phyloP scores from a whole-genome alignment of 2,888 invertebrate species.

The Amphipoea lucens region DNA sequence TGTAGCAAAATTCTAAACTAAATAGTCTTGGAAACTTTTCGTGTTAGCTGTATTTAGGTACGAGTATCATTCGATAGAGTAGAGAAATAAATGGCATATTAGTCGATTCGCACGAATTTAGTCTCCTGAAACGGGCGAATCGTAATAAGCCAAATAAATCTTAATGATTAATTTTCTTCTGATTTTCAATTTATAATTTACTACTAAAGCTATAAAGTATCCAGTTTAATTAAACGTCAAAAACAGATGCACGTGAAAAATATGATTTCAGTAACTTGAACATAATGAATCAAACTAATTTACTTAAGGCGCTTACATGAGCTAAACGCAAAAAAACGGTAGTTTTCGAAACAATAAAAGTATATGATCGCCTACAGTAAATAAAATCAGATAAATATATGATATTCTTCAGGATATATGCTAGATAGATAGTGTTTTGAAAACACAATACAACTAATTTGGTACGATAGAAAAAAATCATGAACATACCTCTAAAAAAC shows the following conservation, averaged over 20 bases:
- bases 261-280: not conserved
- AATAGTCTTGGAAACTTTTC: not conserved
- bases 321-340: no score
- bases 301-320: no score
- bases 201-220: not conserved
- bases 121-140: no score
- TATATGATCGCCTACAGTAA: no score
- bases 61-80: not conserved
- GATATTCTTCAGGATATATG: no score
- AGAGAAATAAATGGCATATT: no score
- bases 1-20: conserved; percentile 15
- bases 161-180: conserved; percentile 19
- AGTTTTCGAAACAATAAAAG: no score
- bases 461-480: no score
- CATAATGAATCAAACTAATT: conserved; percentile 1
- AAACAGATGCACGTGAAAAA: conserved; percentile 23
- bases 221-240: conserved; percentile 43
- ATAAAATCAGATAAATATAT: no score
- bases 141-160: not conserved
- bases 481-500: no score
- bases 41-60: not conserved
- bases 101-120: not conserved
- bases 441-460: no score
- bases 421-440: no score
- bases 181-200: not conserved